Conservation (phyloP, 2,797 vertebrate genomes). For the Platyrinchus mystaceus region DNA sequence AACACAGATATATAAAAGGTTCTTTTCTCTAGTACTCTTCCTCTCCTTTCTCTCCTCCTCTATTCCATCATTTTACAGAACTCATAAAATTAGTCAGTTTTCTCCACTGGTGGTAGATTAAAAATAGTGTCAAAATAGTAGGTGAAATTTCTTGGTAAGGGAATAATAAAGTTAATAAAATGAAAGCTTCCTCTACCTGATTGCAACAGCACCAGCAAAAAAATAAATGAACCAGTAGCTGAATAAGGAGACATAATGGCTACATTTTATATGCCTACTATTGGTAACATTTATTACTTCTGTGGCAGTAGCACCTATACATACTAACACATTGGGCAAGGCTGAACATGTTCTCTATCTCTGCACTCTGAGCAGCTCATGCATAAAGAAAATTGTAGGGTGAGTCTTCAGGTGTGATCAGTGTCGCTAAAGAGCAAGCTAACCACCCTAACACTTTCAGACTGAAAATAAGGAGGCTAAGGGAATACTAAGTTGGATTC, state of each 20-base stretch:
- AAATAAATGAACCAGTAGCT: neutral
- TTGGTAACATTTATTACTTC: neutral
- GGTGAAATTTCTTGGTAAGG: too few relatives aligned
- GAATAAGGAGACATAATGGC: neutral
- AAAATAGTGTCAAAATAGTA: too few relatives aligned
- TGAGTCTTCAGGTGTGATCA: neutral
- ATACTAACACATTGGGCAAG: neutral
- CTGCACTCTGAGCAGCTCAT: neutral
- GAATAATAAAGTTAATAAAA: neutral
- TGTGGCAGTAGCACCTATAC: neutral
- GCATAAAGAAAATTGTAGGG: neutral
- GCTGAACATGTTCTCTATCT: neutral
- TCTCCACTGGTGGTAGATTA: neutral
- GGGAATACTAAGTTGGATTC: neutral
- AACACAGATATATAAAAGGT: neutral
- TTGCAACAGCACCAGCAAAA: neutral
- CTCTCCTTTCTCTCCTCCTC: neutral
- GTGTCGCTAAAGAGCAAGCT: neutral
- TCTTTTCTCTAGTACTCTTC: neutral
- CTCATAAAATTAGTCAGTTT: neutral
- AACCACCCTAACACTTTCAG: neutral
- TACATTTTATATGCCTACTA: neutral
- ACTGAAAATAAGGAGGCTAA: neutral
- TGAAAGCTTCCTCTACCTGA: neutral
- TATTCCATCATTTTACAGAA: neutral